Evolutionary conservation across 2,888 invertebrate genomes (phyloP).

Genomic region (Liopterus haemorrhoidalis): DNA sequence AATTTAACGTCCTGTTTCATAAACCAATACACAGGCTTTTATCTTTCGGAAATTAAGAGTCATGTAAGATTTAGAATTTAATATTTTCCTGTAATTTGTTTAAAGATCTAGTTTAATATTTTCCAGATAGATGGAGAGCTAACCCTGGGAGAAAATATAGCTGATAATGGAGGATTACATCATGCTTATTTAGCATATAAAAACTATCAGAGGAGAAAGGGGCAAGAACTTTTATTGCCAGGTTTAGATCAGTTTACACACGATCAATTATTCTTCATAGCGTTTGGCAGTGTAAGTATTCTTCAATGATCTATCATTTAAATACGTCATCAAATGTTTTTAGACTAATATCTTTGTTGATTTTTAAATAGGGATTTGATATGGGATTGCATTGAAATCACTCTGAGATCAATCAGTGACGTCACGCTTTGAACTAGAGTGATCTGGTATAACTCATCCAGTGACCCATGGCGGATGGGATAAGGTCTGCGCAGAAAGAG

Average conservation of each 20-base stretch:
- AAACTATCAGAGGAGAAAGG: constrained; percentile 52
- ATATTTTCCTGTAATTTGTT: constrained; percentile 1
- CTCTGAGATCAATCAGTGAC: too few species aligned
- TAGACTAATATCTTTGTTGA: too few species aligned
- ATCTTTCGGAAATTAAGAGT: constrained; percentile 56
- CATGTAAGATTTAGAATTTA: constrained; percentile 49
- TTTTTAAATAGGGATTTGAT: too few species aligned
- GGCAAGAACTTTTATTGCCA: constrained; percentile 60
- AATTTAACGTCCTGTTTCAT: constrained; percentile 77
- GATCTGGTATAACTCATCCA: too few species aligned
- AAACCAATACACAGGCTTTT: constrained; percentile 70
- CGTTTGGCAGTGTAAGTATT: constrained; percentile 69
- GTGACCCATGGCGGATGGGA: too few species aligned
- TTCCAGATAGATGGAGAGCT: constrained; percentile 65
- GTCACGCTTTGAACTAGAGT: too few species aligned
- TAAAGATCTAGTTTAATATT: constrained; percentile 8
- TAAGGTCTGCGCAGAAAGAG: too few species aligned
- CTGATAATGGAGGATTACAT: constrained; percentile 75
- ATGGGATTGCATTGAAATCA: too few species aligned
- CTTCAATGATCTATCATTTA: constrained; percentile 4
- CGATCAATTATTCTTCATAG: constrained; percentile 73
- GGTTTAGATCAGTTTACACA: constrained; percentile 66
- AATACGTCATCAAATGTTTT: too few species aligned
- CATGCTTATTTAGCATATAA: constrained; percentile 67
- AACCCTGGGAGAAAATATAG: constrained; percentile 76